A percentile compares a stretch with the other conserved stretches of the same genome.
Conservation (phyloP, 2,113 vertebrate genomes). For the Probosciger aterrimus region DNA sequence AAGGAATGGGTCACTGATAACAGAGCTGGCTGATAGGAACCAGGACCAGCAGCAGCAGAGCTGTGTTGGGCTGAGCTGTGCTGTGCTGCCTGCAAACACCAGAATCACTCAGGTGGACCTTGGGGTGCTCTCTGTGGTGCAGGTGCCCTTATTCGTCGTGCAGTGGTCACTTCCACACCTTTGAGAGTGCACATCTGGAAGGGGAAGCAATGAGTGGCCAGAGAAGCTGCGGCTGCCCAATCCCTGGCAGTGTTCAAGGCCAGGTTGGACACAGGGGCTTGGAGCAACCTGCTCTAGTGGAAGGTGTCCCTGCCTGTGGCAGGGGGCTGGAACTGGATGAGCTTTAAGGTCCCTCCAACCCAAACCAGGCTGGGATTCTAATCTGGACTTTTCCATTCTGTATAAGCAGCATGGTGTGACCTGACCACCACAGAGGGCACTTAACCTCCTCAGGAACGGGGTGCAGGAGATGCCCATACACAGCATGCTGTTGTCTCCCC, state of each 20-base stretch:
- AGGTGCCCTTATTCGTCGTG: neutral
- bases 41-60: neutral
- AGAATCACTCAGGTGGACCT: neutral
- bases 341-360: neutral
- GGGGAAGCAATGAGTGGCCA: neutral
- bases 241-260: neutral
- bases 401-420: neutral
- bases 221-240: neutral
- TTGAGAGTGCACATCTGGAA: neutral
- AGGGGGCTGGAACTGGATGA: neutral
- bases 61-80: neutral
- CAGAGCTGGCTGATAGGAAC: neutral
- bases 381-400: neutral
- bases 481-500: rapidly evolving
- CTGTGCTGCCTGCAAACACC: neutral
- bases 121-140: rapidly evolving
- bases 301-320: neutral
- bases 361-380: neutral
- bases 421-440: neutral
- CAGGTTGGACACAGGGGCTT: neutral
- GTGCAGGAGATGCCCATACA: neutral
- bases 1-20: neutral
- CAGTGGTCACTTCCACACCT: neutral
- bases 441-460: neutral
- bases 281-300: neutral